phyloP scores from a whole-genome alignment of 1,140 invertebrate species.

The Dufourea novaeangliae region DNA sequence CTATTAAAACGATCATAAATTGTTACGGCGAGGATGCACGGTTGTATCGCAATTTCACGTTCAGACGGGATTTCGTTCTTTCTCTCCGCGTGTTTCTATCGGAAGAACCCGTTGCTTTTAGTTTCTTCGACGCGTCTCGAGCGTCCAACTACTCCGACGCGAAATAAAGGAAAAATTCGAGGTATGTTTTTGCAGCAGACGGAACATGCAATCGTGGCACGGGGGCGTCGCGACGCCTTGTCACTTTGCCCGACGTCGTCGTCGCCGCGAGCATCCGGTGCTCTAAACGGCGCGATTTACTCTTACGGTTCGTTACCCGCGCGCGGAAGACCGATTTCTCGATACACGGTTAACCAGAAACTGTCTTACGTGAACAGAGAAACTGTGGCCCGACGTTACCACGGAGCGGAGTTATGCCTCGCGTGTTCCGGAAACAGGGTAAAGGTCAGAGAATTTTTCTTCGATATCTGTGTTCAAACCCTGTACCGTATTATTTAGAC shows the following conservation, averaged over 20 bases:
- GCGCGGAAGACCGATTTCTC: slow-evolving; percentile 12
- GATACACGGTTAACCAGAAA: slow-evolving; percentile 41
- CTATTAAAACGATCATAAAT: background rate
- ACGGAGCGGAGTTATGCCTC: background rate
- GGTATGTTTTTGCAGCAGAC: slow-evolving; percentile 20
- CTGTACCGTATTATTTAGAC: background rate
- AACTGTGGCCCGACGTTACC: slow-evolving; percentile 19
- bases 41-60: background rate
- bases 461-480: background rate
- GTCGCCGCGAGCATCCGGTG: slow-evolving; percentile 48
- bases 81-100: background rate
- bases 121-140: background rate
- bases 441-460: slow-evolving; percentile 30
- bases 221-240: slow-evolving; percentile 54
- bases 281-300: slow-evolving; percentile 52
- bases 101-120: background rate
- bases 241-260: slow-evolving; percentile 46
- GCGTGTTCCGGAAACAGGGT: slow-evolving; percentile 11
- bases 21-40: background rate
- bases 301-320: too few species aligned
- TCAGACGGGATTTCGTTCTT: background rate
- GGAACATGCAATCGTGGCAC: slow-evolving; percentile 39
- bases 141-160: background rate
- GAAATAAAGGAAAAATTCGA: slow-evolving; percentile 7
- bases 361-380: slow-evolving; percentile 25